These are phyloP conservation scores for Boulengeromyrus knoepffleri DNA, from an alignment of 2,113 vertebrate species.

Conservation along the genomic window DNA sequence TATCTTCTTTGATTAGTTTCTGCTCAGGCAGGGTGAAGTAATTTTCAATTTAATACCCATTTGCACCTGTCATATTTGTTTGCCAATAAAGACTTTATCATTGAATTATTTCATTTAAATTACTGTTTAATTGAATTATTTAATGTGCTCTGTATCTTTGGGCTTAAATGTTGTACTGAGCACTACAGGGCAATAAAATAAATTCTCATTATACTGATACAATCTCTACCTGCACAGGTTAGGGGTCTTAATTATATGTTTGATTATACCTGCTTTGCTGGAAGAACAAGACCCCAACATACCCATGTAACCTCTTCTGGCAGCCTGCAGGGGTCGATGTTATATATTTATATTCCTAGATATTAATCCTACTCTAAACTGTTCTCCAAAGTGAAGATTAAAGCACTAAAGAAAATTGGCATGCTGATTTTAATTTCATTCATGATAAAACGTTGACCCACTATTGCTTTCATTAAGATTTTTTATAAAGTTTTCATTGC, in stretches of 20 bases:
- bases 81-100: constrained; percentile 15
- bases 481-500: background rate
- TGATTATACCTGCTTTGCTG: background rate
- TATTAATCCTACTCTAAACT: background rate
- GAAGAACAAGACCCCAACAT: background rate
- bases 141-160: constrained; percentile 23
- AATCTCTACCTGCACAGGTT: constrained; percentile 12
- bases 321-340: background rate
- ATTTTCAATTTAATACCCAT: constrained; percentile 1
- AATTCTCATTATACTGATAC: constrained; percentile 25
- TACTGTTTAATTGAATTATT: constrained; percentile 11
- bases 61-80: constrained; percentile 18
- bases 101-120: constrained; percentile 25
- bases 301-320: background rate
- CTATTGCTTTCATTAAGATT: background rate
- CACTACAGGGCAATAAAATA: constrained; percentile 25
- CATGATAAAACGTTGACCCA: background rate
- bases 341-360: background rate
- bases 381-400: background rate
- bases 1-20: background rate
- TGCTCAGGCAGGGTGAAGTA: background rate
- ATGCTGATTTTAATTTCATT: background rate
- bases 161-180: background rate
- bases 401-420: background rate
- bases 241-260: background rate